Base-by-base conservation (phyloP, 2,797 vertebrate species). In the Onychomys leucogaster region DNA sequence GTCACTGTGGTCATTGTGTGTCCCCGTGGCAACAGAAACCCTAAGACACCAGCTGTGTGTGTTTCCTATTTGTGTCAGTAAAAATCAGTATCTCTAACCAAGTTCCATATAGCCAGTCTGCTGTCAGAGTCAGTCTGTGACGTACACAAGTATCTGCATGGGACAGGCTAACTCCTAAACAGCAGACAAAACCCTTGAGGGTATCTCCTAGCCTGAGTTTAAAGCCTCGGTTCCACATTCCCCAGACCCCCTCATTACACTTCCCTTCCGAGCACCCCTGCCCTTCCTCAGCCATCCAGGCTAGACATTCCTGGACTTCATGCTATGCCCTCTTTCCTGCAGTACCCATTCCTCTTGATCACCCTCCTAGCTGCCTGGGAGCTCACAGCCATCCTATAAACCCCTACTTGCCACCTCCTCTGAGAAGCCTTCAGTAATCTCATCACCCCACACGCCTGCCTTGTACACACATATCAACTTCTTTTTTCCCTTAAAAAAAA, bases 41-140 rank as follows among this genome's bases (percentile, higher is more conserved):
- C 21, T 41, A 73, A 75, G 71, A 41, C 71, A 92, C 6, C 10
- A 21, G 82, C 11, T 49, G 32, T 49, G 43, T 85, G 34, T 76
- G 1, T 71, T 86, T 97, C 69, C 69, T 75, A 43, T 90, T 91
- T 92, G 69, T 46, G 6, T 34, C n/a, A 92, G 19, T 49, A 69
- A 96, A 85, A 41, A 71, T 76, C 17, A 7, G 17, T 55, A 77
- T 76, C 85, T 80, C 49, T 6, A 5, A 4, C 19, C 41, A 52
- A 43, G 57, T 16, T 81, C 55, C 46, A 73, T 6, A 65, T 6
- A 57, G 27, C 34, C 55, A 73, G 34, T 61, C 37, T 83, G 46
- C 41, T 63, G 49, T 49, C 80, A 91, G 76, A 91, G 27, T 80
- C 69, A 85, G 21, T 46, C 25, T 59, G 12, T 7, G 34, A 67